phyloP scores from a whole-genome alignment of 2,888 invertebrate genomes.

The Sesamia inferens region DNA sequence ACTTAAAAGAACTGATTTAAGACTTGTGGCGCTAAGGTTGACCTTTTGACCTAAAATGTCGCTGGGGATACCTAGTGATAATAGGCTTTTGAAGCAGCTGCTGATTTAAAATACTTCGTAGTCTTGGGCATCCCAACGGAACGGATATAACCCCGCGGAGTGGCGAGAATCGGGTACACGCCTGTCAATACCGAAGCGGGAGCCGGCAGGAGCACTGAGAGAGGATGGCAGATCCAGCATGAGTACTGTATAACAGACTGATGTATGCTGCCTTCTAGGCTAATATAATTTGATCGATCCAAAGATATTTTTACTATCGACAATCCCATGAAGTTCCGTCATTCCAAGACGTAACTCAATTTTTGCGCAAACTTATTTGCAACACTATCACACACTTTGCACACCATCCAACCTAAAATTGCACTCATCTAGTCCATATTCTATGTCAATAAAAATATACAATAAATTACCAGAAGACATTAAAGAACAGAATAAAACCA shows the following conservation, averaged over 20 bases:
- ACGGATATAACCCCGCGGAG: conserved; percentile 29
- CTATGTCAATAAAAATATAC: too few species aligned
- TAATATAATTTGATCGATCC: background rate
- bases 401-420: too few species aligned
- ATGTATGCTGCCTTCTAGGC: background rate
- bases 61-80: background rate
- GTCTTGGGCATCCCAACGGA: conserved; percentile 18
- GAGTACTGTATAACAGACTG: background rate
- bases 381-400: too few species aligned
- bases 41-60: background rate
- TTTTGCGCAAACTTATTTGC: background rate
- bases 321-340: background rate
- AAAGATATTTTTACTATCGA: background rate
- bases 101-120: conserved; percentile 23
- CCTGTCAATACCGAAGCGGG: conserved; percentile 15
- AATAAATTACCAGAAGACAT: too few species aligned
- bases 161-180: conserved; percentile 3
- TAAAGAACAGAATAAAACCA: too few species aligned
- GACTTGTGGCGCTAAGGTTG: background rate
- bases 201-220: background rate
- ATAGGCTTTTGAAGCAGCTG: conserved; percentile 17
- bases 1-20: background rate
- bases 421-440: too few species aligned
- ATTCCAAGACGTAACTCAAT: background rate
- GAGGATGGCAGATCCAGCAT: background rate